Conservation (phyloP, 2,888 invertebrate genomes). For the Tipula helvola region DNA sequence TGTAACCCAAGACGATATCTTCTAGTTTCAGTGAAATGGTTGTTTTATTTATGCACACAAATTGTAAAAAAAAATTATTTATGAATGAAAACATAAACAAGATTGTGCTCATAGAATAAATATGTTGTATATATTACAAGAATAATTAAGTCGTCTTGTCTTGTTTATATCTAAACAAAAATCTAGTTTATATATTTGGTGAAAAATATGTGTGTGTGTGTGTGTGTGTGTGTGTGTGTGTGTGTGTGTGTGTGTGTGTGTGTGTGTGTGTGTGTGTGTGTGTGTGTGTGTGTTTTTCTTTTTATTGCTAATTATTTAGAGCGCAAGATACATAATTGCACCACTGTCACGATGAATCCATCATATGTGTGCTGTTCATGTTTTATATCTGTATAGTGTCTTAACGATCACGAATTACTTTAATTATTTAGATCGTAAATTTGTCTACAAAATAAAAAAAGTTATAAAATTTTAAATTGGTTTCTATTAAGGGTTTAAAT, state of each 20-base stretch:
- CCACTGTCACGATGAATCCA: background rate
- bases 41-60: background rate
- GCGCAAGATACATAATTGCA: background rate
- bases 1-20: background rate
- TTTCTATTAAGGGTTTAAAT: background rate
- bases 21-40: background rate
- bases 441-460: background rate
- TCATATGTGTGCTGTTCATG: background rate
- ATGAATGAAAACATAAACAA: background rate
- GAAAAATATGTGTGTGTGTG: background rate
- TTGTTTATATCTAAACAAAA: background rate
- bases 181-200: background rate
- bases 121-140: background rate
- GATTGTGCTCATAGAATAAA: background rate
- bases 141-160: too few species aligned
- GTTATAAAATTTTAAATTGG: background rate
- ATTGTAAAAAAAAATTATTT: background rate
- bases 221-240: background rate
- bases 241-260: background rate
- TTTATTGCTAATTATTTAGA: background rate
- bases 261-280: background rate
- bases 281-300: background rate
- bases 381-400: background rate
- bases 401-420: background rate
- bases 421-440: background rate